Evolutionary conservation across 2,113 vertebrate genomes (phyloP).

Genomic region (Todiramphus chloris): DNA sequence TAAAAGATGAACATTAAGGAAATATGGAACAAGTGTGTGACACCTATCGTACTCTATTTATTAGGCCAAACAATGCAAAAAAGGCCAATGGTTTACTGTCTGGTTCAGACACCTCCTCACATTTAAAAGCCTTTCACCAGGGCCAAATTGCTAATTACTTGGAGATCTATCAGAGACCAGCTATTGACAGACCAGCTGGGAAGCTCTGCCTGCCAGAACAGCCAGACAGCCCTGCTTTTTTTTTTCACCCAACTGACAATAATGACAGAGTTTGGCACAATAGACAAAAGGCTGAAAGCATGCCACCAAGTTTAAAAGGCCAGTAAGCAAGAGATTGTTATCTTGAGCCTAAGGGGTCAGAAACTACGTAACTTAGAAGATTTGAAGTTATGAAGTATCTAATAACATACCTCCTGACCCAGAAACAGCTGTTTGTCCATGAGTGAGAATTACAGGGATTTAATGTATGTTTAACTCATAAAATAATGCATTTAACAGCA

Average conservation of each 20-base stretch:
- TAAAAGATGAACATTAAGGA: not conserved
- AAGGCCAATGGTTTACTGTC: not conserved
- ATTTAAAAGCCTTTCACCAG: not conserved
- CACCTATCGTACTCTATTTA: not conserved
- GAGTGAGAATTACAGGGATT: not conserved
- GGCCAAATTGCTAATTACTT: constrained; percentile 3
- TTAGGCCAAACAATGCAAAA: not conserved
- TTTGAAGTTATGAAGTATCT: not conserved
- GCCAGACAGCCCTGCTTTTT: not conserved
- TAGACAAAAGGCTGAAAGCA: not conserved
- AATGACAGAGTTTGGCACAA: not conserved
- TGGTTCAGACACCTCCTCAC: not conserved
- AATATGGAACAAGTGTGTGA: not conserved
- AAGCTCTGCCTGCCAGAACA: not conserved
- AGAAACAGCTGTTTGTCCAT: not conserved
- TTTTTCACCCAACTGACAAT: not conserved
- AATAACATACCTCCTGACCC: not conserved
- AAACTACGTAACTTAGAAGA: not conserved
- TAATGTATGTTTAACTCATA: not conserved
- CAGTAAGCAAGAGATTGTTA: not conserved
- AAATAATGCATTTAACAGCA: not conserved
- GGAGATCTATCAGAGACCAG: not conserved
- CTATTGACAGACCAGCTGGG: not conserved
- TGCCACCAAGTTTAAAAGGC: not conserved
- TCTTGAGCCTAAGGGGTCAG: accelerated